These are phyloP conservation scores for Palythoa heliodiscus DNA, from an alignment of 92 coral and sea anemone genomes.

Conservation along the genomic window DNA sequence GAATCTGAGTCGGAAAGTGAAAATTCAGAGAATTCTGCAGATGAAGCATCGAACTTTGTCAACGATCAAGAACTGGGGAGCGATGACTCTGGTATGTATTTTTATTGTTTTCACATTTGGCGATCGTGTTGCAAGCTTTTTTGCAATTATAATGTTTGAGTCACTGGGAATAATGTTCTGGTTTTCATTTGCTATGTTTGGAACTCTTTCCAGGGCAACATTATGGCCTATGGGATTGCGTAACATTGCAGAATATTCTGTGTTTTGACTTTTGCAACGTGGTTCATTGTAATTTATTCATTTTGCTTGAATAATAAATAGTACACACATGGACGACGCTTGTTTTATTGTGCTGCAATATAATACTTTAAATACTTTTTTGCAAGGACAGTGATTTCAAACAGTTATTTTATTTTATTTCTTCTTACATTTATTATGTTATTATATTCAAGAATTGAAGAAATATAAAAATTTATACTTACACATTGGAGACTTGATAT, in stretches of 20 bases:
- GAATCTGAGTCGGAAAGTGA: slow-evolving; percentile 17
- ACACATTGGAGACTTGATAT: background rate
- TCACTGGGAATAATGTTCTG: slow-evolving; percentile 18
- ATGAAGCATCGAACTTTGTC: slow-evolving; percentile 36
- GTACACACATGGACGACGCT: slow-evolving; percentile 16
- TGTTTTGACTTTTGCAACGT: slow-evolving; percentile 25
- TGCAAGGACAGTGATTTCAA: slow-evolving; percentile 20
- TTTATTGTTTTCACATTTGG: slow-evolving; percentile 22
- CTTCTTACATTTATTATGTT: slow-evolving; percentile 7
- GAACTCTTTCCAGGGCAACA: slow-evolving; percentile 21
- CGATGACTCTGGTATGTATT: slow-evolving; percentile 36
- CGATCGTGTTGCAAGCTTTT: slow-evolving; percentile 28
- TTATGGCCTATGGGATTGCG: slow-evolving; percentile 16
- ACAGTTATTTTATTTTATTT: slow-evolving; percentile 3
- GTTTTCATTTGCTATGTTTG: slow-evolving; percentile 30
- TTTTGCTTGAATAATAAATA: slow-evolving; percentile 15
- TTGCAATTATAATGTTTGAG: slow-evolving; percentile 22
- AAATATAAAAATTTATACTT: background rate
- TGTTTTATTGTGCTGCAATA: slow-evolving; percentile 8
- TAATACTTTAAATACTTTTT: background rate
- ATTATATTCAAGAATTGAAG: background rate
- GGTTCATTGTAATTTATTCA: slow-evolving; percentile 15
- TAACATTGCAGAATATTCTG: slow-evolving; percentile 24
- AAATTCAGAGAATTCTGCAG: slow-evolving; percentile 32
- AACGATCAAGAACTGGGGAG: slow-evolving; percentile 36